Evolutionary conservation across 2,888 invertebrate genomes (phyloP).

Genomic region (Amiota communis): DNA sequence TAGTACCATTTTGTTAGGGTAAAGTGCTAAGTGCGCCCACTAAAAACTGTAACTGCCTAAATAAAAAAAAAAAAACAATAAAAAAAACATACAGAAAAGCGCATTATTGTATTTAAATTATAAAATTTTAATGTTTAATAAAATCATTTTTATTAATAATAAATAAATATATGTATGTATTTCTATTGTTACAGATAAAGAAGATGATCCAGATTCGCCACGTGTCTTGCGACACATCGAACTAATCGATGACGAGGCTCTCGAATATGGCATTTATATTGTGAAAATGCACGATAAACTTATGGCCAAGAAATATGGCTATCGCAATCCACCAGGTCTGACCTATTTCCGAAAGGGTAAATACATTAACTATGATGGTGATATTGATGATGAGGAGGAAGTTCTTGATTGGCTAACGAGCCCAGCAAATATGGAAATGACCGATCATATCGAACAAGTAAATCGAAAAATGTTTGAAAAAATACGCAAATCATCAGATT

Average conservation of each 20-base stretch:
- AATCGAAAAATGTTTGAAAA: slow-evolving; percentile 95
- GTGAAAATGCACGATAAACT: slow-evolving; percentile 89
- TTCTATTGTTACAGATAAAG: slow-evolving; percentile 77
- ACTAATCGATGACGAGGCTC: slow-evolving; percentile 91
- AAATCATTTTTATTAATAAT: not conserved
- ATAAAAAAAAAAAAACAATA: slow-evolving; percentile 37
- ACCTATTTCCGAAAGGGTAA: slow-evolving; percentile 93
- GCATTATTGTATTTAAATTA: not conserved
- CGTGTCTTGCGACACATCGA: slow-evolving; percentile 89
- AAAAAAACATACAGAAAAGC: slow-evolving; percentile 3
- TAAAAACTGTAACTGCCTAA: slow-evolving; percentile 69
- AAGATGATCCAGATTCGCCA: slow-evolving; percentile 86
- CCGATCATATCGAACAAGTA: slow-evolving; percentile 92
- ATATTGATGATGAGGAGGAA: slow-evolving; percentile 93
- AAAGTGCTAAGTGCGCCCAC: slow-evolving; percentile 53
- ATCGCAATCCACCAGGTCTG: slow-evolving; percentile 89
- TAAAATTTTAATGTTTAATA: not conserved
- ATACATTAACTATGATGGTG: slow-evolving; percentile 92
- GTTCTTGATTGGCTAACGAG: slow-evolving; percentile 91
- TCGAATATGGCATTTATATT: slow-evolving; percentile 92
- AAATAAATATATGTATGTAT: not conserved
- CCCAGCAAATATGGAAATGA: slow-evolving; percentile 94
- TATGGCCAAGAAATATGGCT: slow-evolving; percentile 96
- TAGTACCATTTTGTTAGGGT: not conserved
- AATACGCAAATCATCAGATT: slow-evolving; percentile 89